Percentiles rank a stretch among this genome's conserved stretches.
Conservation (phyloP, 1,140 invertebrate genomes). For the Seison nebaliae region DNA sequence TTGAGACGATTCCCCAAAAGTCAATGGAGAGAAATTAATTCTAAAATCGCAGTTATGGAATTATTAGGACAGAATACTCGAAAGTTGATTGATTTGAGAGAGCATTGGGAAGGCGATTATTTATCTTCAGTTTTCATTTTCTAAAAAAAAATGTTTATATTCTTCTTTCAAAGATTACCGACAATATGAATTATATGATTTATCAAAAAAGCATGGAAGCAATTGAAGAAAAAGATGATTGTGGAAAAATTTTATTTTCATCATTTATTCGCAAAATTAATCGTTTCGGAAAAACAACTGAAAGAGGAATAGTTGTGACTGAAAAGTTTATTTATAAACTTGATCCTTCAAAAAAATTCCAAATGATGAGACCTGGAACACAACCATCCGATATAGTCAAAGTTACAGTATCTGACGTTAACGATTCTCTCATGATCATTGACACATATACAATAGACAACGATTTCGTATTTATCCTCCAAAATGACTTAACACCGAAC, state of each 20-base stretch:
- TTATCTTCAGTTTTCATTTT: slow-evolving; percentile 32
- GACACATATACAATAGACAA: slow-evolving; percentile 3
- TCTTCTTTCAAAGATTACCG: slow-evolving; percentile 1
- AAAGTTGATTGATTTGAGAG: slow-evolving; percentile 47
- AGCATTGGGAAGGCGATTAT: slow-evolving; percentile 75
- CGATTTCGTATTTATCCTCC: background rate
- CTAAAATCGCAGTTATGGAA: slow-evolving; percentile 52
- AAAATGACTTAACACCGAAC: background rate
- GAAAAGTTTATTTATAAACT: slow-evolving; percentile 10
- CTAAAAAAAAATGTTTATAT: background rate
- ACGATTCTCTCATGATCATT: slow-evolving; percentile 6
- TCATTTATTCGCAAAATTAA: slow-evolving; percentile 11
- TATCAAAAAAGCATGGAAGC: slow-evolving; percentile 4
- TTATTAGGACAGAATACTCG: slow-evolving; percentile 45
- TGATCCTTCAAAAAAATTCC: slow-evolving; percentile 10
- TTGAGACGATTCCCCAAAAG: slow-evolving; percentile 45
- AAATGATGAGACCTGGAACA: slow-evolving; percentile 2
- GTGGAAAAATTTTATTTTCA: slow-evolving; percentile 4
- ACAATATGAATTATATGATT: slow-evolving; percentile 1
- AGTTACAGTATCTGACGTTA: slow-evolving; percentile 5
- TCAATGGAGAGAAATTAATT: slow-evolving; percentile 56
- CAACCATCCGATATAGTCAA: slow-evolving; percentile 2
- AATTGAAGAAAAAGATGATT: slow-evolving; percentile 2
- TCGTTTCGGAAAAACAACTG: background rate
- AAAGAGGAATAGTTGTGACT: slow-evolving; percentile 9